phyloP scores from a whole-genome alignment of 2,888 invertebrate species.

The Pocota personata region DNA sequence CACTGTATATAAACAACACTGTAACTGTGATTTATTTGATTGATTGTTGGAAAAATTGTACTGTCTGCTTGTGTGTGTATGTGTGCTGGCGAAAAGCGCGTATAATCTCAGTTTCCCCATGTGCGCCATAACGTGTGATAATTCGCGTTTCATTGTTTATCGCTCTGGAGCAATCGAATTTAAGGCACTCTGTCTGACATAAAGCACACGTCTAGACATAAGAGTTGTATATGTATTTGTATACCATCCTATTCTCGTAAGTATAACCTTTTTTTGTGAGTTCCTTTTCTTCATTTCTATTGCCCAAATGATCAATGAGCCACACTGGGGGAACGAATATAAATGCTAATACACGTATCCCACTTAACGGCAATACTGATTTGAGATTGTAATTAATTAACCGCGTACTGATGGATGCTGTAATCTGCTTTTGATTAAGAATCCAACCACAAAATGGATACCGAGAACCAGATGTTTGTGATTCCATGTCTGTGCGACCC shows the following conservation, averaged over 20 bases:
- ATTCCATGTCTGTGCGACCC: background rate
- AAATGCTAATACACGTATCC: conserved; percentile 26
- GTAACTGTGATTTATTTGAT: conserved; percentile 49
- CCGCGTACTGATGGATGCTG: conserved; percentile 40
- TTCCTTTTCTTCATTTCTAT: background rate
- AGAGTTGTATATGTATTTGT: background rate
- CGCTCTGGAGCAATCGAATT: conserved; percentile 13
- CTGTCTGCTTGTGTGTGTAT: background rate
- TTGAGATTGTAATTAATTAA: conserved; percentile 45
- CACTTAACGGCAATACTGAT: conserved; percentile 25
- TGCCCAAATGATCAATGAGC: background rate
- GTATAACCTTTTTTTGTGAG: background rate
- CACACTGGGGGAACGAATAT: background rate
- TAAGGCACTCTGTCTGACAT: conserved; percentile 21
- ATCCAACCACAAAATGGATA: conserved; percentile 1
- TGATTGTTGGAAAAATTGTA: conserved; percentile 22
- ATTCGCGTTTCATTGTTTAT: conserved; percentile 44
- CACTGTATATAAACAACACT: conserved; percentile 13
- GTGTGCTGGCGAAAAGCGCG: background rate
- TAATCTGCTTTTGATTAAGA: conserved; percentile 51
- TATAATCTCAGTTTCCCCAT: conserved; percentile 5
- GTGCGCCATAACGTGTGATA: background rate
- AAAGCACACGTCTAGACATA: conserved; percentile 49
- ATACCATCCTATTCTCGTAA: background rate
- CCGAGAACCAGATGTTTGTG: conserved; percentile 4